Base-by-base conservation (phyloP, 2,797 vertebrate genomes). In the Acanthurus tractus region DNA sequence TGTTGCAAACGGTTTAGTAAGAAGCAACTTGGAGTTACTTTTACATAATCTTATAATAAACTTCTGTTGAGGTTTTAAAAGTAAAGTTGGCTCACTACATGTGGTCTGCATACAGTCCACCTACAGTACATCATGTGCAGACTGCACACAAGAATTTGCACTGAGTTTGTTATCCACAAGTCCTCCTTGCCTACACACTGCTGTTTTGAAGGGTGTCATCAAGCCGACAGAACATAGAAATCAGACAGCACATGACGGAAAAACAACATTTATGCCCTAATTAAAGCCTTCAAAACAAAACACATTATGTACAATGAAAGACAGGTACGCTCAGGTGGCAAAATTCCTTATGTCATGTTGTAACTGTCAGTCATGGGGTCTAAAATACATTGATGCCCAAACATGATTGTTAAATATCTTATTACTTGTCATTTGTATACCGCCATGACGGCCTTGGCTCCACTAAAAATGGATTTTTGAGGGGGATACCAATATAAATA, bases 141-240 rank as follows among this genome's bases (percentile, higher is more conserved):
- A 48, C 57, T 52, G 11, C 13, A 68, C 13, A 68, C 5, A 70
- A 77, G 29, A 70, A 64, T 62, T 62, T 40, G 4, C 20, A 10
- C 18, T 8, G n/a, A 29, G 22, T 67, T 38, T 63, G 40, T 72
- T 14, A 14, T 61, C 61, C 46, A 18, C 0, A 45, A 1, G 14
- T 56, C 14, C 22, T 44, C 9, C 25, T 49, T 40, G 54, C 65
- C 61, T 54, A 58, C 64, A 75, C 70, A 42, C 44, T n/a, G 54
- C 38, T 45, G 55, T 74, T 82, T 86, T 75, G 70, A 86, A 80
- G 83, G 57, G 40, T 80, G 76, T 81, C 81, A 82, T 85, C 78
- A 84, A 68, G 73, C 54, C 67, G 52, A 53, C 34, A 59, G 58
- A 54, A 78, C 56, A 70, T 17, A 68, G 17, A 83, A 79, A 82